Base-by-base conservation (phyloP, 2,113 vertebrate genomes). In the Arvicanthis niloticus region DNA sequence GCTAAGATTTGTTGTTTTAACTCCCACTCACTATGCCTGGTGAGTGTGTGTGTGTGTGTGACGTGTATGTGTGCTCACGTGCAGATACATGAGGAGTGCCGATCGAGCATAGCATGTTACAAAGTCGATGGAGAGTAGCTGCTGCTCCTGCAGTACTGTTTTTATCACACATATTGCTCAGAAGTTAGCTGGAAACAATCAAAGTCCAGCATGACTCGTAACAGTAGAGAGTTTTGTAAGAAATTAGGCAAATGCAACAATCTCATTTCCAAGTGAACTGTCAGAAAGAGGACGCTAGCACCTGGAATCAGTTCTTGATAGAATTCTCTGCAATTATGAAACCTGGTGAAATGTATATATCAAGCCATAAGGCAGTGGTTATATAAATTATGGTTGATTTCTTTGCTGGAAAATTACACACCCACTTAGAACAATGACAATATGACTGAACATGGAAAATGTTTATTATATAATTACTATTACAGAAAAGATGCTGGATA, bases 381-480 rank as follows among this genome's bases (percentile, higher is more conserved):
- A 78, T 80, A 40, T 73, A 72, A 94, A 96, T 84, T 77, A 94
- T 12, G 51, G 95, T 53, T 89, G 87, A 77, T 95, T 84, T 68
- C 89, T 96, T 45, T 19, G 17, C 45, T 89, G 65, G 95, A 97
- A 98, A 96, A 91, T 95, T 80, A 82, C 11, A 89, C 58, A 60
- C 42, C 56, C 56, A 34, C 62, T 96, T 91, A 92, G 91, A 97
- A 94, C 0, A 22, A 91, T 53, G 72, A 75, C 80, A 89, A 96
- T 89, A 86, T 60, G 51, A 91, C 92, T 86, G 93, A 60, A 93
- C 81, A 65, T 48, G 78, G 86, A 94, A 94, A 92, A 93, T 95
- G 62, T 96, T 96, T 96, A 77, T 93, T 96, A 93, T 76, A 65
- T 75, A 93, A 94, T 97, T 97, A 92, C 81, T 86, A 42, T 95